Evolutionary conservation across 2,888 invertebrate species (phyloP).

Genomic region (Marronus borbonicus): DNA sequence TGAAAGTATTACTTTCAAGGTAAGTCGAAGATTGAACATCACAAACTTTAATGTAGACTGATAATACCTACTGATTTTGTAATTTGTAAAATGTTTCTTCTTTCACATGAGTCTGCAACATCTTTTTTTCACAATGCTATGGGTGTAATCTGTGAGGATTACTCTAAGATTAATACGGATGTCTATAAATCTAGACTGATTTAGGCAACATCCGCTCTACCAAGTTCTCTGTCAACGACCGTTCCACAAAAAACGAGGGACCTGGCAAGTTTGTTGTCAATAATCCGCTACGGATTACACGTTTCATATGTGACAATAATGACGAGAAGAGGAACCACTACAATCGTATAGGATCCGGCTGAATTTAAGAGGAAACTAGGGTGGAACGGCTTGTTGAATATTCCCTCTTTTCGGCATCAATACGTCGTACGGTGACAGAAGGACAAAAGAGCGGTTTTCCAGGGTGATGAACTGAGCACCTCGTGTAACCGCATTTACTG

Average conservation of each 20-base stretch:
- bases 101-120: neutral
- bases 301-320: constrained; percentile 62
- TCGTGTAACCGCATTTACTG: constrained; percentile 54
- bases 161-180: neutral
- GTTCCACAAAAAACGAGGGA: neutral
- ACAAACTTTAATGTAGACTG: no score
- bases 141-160: neutral
- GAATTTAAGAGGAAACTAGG: constrained; percentile 27
- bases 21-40: no score
- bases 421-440: constrained; percentile 68
- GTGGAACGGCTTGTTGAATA: constrained; percentile 66
- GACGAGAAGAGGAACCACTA: constrained; percentile 1
- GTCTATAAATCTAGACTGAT: neutral
- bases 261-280: constrained; percentile 47
- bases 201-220: neutral
- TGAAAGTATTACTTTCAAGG: no score
- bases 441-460: constrained; percentile 70
- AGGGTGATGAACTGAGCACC: constrained; percentile 69
- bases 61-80: no score
- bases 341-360: constrained; percentile 8
- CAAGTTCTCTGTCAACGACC: neutral
- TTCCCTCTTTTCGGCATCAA: constrained; percentile 61
- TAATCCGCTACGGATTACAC: constrained; percentile 68
- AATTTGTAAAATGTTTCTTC: neutral
- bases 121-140: neutral